Percentiles rank a stretch among this genome's conserved stretches.
phyloP scores from a whole-genome alignment of 2,113 vertebrate genomes.

The Circaetus gallicus region DNA sequence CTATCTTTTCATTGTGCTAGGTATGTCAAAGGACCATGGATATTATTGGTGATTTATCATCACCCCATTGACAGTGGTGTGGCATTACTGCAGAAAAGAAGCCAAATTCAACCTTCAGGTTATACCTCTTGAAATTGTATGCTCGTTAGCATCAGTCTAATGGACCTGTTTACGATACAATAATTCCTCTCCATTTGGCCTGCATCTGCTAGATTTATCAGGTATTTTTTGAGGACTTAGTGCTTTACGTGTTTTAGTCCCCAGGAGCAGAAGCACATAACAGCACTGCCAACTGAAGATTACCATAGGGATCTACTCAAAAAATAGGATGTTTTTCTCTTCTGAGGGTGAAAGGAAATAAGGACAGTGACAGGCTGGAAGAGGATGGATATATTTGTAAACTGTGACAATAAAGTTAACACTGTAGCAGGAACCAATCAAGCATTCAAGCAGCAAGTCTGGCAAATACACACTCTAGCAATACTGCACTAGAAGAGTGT shows the following conservation, averaged over 20 bases:
- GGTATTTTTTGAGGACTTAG: slow-evolving; percentile 4
- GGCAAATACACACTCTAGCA: slow-evolving; percentile 30
- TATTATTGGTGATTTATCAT: not conserved
- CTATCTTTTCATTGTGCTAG: not conserved
- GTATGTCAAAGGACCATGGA: not conserved
- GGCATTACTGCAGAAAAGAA: not conserved
- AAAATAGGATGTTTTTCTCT: slow-evolving; percentile 21
- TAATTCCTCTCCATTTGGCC: slow-evolving; percentile 31
- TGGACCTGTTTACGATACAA: slow-evolving; percentile 20
- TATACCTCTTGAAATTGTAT: not conserved
- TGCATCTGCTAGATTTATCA: slow-evolving; percentile 27
- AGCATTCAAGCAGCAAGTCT: slow-evolving; percentile 38
- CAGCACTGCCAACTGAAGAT: not conserved
- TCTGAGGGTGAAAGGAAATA: slow-evolving; percentile 47
- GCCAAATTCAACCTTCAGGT: slow-evolving; percentile 1
- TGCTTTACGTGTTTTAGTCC: not conserved
- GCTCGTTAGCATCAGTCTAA: not conserved
- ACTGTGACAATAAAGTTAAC: slow-evolving; percentile 61
- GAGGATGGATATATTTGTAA: slow-evolving; percentile 62
- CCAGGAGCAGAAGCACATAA: not conserved
- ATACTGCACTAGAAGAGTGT: not conserved
- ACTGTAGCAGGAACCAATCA: slow-evolving; percentile 31
- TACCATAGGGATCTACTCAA: slow-evolving; percentile 10
- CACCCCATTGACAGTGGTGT: not conserved
- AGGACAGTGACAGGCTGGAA: slow-evolving; percentile 17